These are phyloP conservation scores for Egretta garzetta DNA, from an alignment of 2,113 vertebrate genomes.

Conservation along the genomic window DNA sequence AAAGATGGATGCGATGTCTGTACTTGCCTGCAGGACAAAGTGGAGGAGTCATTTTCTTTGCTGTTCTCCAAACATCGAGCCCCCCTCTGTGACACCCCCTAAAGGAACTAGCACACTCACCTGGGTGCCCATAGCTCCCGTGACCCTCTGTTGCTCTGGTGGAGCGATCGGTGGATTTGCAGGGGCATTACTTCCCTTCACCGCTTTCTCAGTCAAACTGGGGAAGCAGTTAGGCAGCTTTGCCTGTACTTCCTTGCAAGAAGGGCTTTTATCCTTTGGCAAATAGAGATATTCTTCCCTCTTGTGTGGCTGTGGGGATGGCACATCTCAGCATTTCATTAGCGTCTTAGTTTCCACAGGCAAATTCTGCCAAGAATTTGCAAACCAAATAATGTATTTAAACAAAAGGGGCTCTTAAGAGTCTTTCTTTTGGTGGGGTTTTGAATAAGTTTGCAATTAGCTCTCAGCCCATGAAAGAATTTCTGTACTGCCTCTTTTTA, in stretches of 20 bases:
- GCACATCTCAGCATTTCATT: not conserved
- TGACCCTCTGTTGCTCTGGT: not conserved
- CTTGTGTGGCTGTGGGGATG: not conserved
- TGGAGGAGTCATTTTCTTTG: not conserved
- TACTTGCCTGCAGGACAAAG: not conserved
- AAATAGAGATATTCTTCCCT: not conserved
- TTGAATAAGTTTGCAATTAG: not conserved
- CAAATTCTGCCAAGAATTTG: not conserved
- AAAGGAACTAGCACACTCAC: not conserved
- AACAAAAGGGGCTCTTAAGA: not conserved
- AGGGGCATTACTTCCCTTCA: not conserved
- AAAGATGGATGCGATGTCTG: not conserved
- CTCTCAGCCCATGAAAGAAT: not conserved
- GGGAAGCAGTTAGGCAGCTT: not conserved
- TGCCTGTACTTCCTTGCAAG: not conserved
- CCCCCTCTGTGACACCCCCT: not conserved
- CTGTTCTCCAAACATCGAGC: not conserved
- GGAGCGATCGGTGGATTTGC: not conserved
- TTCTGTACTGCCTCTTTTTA: not conserved
- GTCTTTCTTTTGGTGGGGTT: not conserved
- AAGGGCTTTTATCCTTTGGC: not conserved
- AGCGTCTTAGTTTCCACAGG: not conserved
- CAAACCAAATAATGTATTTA: not conserved
- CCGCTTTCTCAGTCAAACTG: not conserved
- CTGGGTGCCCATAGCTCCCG: fast-evolving